A percentile compares a stretch with the other conserved stretches of the same genome.
Conservation (phyloP, 2,888 invertebrate species). For the Athetis lepigone region DNA sequence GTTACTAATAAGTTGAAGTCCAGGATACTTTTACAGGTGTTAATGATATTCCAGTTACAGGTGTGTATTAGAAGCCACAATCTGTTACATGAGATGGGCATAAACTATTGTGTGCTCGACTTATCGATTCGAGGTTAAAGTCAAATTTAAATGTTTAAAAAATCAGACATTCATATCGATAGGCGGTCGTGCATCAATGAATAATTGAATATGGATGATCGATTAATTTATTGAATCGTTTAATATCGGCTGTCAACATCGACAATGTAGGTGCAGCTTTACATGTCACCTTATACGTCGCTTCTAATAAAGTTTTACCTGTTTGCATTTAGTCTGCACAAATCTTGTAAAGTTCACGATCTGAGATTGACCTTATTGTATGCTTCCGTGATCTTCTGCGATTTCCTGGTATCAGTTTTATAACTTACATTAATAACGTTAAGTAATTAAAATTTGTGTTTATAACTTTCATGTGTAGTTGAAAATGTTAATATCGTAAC, state of each 20-base stretch:
- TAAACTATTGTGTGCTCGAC: too few relatives aligned
- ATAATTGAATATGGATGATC: background rate
- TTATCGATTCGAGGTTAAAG: background rate
- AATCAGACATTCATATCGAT: background rate
- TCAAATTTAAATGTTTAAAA: too few relatives aligned
- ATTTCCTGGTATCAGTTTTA: constrained; percentile 26
- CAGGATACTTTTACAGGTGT: too few relatives aligned
- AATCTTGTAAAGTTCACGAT: constrained; percentile 60
- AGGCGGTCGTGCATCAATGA: background rate
- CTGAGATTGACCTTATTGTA: constrained; percentile 55
- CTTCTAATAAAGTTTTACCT: constrained; percentile 58
- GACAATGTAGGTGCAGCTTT: constrained; percentile 16
- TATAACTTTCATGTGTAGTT: too few relatives aligned
- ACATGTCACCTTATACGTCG: constrained; percentile 35
- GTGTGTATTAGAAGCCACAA: too few relatives aligned
- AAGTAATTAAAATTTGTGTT: too few relatives aligned
- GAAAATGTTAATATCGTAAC: too few relatives aligned
- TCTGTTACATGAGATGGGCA: too few relatives aligned
- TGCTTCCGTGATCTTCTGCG: constrained; percentile 48
- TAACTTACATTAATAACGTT: constrained; percentile 12
- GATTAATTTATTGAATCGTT: background rate
- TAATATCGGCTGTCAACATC: background rate
- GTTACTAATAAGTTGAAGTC: too few relatives aligned
- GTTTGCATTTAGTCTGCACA: constrained; percentile 54
- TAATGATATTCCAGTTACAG: too few relatives aligned